A percentile compares a stretch with the other conserved stretches of the same genome.
Evolutionary conservation across 2,797 vertebrate species (phyloP).

Genomic region (Pteronotus mesoamericanus): DNA sequence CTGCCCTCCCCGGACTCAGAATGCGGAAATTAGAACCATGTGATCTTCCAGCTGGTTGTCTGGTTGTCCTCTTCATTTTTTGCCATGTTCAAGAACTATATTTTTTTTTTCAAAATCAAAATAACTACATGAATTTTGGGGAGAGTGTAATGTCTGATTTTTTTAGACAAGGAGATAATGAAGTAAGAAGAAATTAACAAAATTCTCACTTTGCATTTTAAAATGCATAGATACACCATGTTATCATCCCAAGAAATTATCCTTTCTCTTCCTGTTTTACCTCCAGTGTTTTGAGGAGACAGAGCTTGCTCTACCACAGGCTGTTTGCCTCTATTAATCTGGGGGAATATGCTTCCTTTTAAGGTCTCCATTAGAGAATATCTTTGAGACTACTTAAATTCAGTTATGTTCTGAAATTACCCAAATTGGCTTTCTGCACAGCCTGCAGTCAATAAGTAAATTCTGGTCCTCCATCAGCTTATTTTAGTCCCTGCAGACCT

Average conservation of each 20-base stretch:
- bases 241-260: not conserved
- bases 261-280: not conserved
- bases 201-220: not conserved
- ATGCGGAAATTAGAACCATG: slow-evolving; percentile 30
- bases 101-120: not conserved
- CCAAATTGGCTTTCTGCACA: slow-evolving; percentile 21
- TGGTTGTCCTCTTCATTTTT: slow-evolving; percentile 35
- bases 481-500: not conserved
- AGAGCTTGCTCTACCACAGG: too few relatives aligned
- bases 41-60: not conserved
- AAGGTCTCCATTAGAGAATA: slow-evolving; percentile 19
- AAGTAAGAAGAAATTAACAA: not conserved
- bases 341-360: not conserved
- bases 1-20: not conserved
- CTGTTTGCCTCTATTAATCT: not conserved
- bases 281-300: not conserved
- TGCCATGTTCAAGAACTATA: not conserved
- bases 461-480: not conserved
- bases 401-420: slow-evolving; percentile 32
- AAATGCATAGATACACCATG: not conserved
- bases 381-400: slow-evolving; percentile 45
- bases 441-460: not conserved
- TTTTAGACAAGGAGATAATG: not conserved
- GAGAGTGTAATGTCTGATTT: not conserved
- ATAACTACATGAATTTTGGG: not conserved